Base-by-base conservation (phyloP, 2,113 vertebrate genomes). In the Oryzias curvinotus region DNA sequence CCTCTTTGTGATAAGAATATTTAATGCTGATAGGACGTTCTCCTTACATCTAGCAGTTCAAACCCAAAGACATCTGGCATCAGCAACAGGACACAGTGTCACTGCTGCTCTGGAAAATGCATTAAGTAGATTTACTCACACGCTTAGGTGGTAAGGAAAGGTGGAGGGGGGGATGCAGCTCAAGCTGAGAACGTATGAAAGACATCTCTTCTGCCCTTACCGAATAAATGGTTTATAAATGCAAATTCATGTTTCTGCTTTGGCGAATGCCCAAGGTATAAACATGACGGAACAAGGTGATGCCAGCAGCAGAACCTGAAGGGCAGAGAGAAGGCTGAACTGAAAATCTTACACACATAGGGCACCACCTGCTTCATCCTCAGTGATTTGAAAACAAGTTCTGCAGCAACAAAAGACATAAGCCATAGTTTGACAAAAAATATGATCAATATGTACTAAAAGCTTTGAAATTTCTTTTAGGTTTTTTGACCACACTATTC, bases 191-290 rank as follows among this genome's bases (percentile, higher is more conserved):
- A 71, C 78, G 62, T 58, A 74, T 59, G 65, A 71, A 66, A 80
- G 62, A 83, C 62, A 75, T 84, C 75, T 85, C 76, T 81, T 76
- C 58, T 68, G 46, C 74, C 83, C 71, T 84, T 72, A 66, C 73
- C 81, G 81, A 84, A 89, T 88, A 87, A 87, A 87, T 26, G 71
- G 75, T 89, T 90, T 87, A 84, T 84, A 88, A 83, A 91, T 89
- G 85, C 83, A 83, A 86, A 88, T 89, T 85, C 78, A 73, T 81
- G 78, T 77, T 84, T 71, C 46, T 68, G 75, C 59, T 75, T 48
- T 66, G 77, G 75, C 78, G 4, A 71, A 44, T 52, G 65, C 71
- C 74, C 71, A 82, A 77, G 55, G 75, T 80, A 69, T 64, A 52
- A 46, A 78, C 59, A 73, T 44, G 21, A 18, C 57, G 71, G 77